Percentiles rank a stretch among this genome's conserved stretches.
These are phyloP conservation scores for Rhopilema esculentum DNA, from an alignment of 30 jellyfish, hydroid and myxozoan species.

Conservation along the genomic window DNA sequence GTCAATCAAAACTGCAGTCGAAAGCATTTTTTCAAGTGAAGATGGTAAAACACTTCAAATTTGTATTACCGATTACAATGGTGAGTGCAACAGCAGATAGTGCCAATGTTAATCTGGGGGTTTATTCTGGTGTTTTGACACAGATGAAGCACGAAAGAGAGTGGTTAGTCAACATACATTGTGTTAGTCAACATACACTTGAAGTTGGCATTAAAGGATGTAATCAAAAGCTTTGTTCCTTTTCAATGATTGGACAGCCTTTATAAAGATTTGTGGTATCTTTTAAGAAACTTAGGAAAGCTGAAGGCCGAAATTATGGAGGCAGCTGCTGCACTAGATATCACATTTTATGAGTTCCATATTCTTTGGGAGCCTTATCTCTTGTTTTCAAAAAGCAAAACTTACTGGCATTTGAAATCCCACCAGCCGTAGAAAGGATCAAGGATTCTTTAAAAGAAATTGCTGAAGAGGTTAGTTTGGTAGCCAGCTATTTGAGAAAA, in stretches of 20 bases:
- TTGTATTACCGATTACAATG: background rate
- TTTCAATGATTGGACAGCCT: slow-evolving; percentile 10
- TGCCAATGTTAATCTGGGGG: background rate
- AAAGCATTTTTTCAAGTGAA: background rate
- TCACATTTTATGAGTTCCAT: slow-evolving; percentile 9
- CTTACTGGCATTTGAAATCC: too few species aligned
- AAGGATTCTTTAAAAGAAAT: too few species aligned
- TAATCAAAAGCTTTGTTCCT: slow-evolving; percentile 11
- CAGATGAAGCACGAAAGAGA: background rate
- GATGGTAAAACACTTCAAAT: background rate
- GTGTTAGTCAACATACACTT: slow-evolving; percentile 3
- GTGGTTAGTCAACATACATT: slow-evolving; percentile 13
- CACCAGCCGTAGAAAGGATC: too few species aligned
- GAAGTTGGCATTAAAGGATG: slow-evolving; percentile 21
- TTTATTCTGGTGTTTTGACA: background rate
- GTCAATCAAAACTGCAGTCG: background rate
- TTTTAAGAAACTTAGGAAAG: slow-evolving; percentile 8
- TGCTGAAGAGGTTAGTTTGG: too few species aligned
- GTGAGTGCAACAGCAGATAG: background rate
- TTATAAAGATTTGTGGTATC: slow-evolving; percentile 8
- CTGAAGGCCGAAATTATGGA: slow-evolving; percentile 9
- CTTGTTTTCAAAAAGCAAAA: too few species aligned
- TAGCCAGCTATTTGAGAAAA: too few species aligned
- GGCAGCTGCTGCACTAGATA: slow-evolving; percentile 15
- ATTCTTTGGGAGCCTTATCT: too few species aligned